Evolutionary conservation across 2,797 vertebrate species (phyloP).

Genomic region (Apogon talboti): DNA sequence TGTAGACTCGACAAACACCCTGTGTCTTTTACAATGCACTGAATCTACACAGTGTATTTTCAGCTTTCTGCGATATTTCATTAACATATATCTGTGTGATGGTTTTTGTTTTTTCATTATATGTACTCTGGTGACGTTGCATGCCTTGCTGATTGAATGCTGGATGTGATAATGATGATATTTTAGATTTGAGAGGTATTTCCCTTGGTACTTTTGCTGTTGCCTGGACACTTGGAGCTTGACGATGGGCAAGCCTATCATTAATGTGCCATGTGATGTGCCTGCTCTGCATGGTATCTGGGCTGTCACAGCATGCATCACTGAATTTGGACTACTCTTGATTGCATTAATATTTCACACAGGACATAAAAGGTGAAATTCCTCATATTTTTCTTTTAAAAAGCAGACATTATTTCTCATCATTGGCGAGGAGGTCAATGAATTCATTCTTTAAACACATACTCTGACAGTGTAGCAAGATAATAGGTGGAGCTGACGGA

Average conservation of each 20-base stretch:
- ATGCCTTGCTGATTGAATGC: too few species aligned
- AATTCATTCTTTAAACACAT: not conserved
- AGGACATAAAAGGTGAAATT: slow-evolving; percentile 5
- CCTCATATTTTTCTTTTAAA: slow-evolving; percentile 12
- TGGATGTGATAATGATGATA: not conserved
- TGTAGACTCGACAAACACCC: too few species aligned
- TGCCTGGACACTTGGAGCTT: slow-evolving; percentile 2
- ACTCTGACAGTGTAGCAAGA: not conserved
- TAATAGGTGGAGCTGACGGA: slow-evolving; percentile 22
- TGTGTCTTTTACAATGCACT: too few species aligned
- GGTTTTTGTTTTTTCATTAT: too few species aligned
- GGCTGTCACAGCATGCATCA: slow-evolving; percentile 20
- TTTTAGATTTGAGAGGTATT: slow-evolving; percentile 4
- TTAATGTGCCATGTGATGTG: slow-evolving; percentile 15
- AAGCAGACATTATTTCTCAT: not conserved
- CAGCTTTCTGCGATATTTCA: too few species aligned
- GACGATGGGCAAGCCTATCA: not conserved
- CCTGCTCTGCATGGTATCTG: slow-evolving; percentile 15
- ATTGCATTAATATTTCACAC: slow-evolving; percentile 47
- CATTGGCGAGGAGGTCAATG: not conserved
- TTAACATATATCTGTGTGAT: too few species aligned
- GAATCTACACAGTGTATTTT: too few species aligned
- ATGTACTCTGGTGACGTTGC: too few species aligned
- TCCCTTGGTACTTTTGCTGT: not conserved
- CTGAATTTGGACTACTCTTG: slow-evolving; percentile 27